Evolutionary conservation across 2,888 invertebrate species (phyloP).

Genomic region (Leptopterna dolabrata): DNA sequence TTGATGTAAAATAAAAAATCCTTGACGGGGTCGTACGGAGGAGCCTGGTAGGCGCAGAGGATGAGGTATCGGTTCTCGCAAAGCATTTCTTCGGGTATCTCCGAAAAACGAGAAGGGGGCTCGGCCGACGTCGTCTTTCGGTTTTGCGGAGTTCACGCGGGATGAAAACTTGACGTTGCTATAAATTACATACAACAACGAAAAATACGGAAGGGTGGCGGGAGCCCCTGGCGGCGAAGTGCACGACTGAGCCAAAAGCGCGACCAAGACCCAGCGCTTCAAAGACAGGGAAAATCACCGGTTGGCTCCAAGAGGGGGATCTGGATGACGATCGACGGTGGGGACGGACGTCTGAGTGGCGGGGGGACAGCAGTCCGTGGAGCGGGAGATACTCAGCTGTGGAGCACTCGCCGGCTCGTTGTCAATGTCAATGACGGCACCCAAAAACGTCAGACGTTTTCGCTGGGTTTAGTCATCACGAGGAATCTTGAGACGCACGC

Average conservation of each 20-base stretch:
- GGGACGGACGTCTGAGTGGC: background rate
- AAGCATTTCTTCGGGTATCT: constrained; percentile 14
- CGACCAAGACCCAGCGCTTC: background rate
- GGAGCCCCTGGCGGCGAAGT: background rate
- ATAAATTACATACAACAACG: background rate
- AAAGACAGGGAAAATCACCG: background rate
- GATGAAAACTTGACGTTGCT: background rate
- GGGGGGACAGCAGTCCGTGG: background rate
- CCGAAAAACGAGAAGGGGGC: background rate
- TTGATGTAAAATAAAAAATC: constrained; percentile 31
- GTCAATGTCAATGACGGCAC: constrained; percentile 19
- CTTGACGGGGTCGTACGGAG: background rate
- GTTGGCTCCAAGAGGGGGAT: background rate
- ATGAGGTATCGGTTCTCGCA: constrained; percentile 41
- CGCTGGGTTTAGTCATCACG: background rate
- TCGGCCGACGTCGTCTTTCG: background rate
- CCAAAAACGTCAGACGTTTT: background rate
- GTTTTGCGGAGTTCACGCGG: background rate
- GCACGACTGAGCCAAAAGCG: background rate
- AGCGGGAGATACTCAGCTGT: background rate
- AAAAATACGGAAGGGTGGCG: background rate
- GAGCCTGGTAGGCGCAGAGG: background rate
- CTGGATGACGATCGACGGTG: background rate
- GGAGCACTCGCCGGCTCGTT: background rate
- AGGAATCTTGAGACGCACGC: background rate